phyloP scores from a whole-genome alignment of 2,888 invertebrate species.

The Eilema griseolum region DNA sequence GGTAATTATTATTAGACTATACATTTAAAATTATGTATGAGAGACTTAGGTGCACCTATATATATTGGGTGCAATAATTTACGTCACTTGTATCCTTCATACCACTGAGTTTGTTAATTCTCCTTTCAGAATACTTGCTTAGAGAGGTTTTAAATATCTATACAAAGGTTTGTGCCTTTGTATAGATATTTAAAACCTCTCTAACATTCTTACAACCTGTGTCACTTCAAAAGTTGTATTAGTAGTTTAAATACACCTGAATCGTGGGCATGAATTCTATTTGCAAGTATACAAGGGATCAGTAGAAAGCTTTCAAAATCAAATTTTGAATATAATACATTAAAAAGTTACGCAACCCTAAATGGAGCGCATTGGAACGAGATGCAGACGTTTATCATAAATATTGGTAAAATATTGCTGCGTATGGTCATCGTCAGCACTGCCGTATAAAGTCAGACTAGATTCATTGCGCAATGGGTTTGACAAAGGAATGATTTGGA shows the following conservation, averaged over 20 bases:
- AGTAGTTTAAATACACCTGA: neutral
- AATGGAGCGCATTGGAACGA: slow-evolving; percentile 25
- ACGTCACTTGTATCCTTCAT: no score
- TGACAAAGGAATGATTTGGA: no score
- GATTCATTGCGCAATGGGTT: slow-evolving; percentile 43
- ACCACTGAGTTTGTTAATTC: no score
- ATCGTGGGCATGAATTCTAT: no score
- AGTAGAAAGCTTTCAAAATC: neutral
- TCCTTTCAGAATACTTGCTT: no score
- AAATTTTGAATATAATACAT: neutral
- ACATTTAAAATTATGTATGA: no score
- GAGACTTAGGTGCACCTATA: no score
- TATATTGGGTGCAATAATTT: no score
- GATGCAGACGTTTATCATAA: slow-evolving; percentile 47
- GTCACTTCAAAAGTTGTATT: neutral
- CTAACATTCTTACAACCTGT: neutral
- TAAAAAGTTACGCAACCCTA: slow-evolving; percentile 22
- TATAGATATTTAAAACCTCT: neutral
- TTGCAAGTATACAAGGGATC: neutral
- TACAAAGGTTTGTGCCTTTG: no score
- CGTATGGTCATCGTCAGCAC: slow-evolving; percentile 48
- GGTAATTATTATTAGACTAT: no score
- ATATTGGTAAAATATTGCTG: slow-evolving; percentile 37
- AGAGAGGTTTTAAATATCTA: no score
- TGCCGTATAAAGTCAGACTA: slow-evolving; percentile 32